These are phyloP conservation scores for Portevinia maculata DNA, from an alignment of 2,888 invertebrate species.

Conservation along the genomic window DNA sequence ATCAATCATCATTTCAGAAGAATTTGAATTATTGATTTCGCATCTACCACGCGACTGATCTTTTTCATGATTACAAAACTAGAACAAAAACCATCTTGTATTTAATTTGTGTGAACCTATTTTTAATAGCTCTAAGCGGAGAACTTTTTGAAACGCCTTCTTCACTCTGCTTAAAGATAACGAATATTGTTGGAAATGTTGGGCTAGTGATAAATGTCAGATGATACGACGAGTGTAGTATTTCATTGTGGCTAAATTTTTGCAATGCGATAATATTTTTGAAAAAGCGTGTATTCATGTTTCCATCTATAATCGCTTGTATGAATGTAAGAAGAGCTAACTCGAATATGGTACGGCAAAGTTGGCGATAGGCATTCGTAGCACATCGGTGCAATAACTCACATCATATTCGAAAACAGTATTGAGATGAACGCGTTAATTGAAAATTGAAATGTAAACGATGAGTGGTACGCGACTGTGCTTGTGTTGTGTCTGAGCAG, in stretches of 20 bases:
- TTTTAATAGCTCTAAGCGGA: slow-evolving; percentile 11
- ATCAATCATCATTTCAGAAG: slow-evolving; percentile 26
- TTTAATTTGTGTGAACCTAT: slow-evolving; percentile 10
- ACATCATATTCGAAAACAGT: neutral
- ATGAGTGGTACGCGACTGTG: slow-evolving; percentile 26
- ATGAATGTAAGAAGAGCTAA: slow-evolving; percentile 2
- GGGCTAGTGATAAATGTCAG: neutral
- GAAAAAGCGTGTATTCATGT: neutral
- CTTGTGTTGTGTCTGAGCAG: slow-evolving; percentile 21
- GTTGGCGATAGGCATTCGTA: neutral
- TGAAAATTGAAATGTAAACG: neutral
- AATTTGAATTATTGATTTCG: slow-evolving; percentile 11
- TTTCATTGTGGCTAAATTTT: slow-evolving; percentile 4
- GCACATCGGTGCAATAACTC: neutral
- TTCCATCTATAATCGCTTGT: neutral
- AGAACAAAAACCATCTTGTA: neutral
- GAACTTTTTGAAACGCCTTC: neutral
- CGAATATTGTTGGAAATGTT: neutral
- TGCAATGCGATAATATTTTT: slow-evolving; percentile 22
- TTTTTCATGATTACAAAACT: slow-evolving; percentile 23
- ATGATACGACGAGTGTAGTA: neutral
- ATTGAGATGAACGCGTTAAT: slow-evolving; percentile 2
- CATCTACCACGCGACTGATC: slow-evolving; percentile 8
- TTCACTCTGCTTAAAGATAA: neutral
- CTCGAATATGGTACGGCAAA: neutral